Conservation (phyloP, 2,113 vertebrate genomes). For the Trogon melanurus region DNA sequence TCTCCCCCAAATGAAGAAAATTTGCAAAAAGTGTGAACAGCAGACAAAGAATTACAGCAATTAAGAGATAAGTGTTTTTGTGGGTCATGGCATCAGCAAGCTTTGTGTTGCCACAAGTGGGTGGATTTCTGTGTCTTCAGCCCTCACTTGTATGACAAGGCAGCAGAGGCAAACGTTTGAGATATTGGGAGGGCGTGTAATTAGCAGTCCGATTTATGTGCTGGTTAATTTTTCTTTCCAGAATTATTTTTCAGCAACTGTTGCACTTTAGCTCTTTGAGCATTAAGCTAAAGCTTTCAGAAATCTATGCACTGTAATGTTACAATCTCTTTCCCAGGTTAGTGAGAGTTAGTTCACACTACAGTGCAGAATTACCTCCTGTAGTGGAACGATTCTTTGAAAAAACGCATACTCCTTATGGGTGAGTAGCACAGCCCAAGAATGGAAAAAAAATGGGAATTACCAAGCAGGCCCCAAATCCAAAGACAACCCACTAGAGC, state of each 20-base stretch:
- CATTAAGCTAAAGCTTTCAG: background rate
- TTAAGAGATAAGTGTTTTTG: background rate
- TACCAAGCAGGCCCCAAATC: background rate
- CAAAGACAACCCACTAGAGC: background rate
- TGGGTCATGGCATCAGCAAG: background rate
- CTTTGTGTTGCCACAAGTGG: rapidly evolving
- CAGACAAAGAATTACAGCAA: background rate
- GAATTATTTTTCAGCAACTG: background rate
- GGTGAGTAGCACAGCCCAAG: rapidly evolving
- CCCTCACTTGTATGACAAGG: background rate
- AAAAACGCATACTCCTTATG: rapidly evolving
- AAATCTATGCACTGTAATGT: background rate
- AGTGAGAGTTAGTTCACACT: background rate
- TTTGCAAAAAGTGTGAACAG: background rate
- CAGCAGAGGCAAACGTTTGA: background rate
- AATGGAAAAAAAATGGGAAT: background rate
- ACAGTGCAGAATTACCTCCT: background rate
- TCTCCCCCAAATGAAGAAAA: background rate
- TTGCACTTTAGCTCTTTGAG: background rate
- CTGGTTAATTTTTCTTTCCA: background rate
- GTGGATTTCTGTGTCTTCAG: background rate
- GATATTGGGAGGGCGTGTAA: background rate
- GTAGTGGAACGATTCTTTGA: background rate
- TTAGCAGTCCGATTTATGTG: rapidly evolving
- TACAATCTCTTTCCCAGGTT: background rate